Conservation (phyloP, 2,888 invertebrate species). For the Dyspetes luteomarginatus region DNA sequence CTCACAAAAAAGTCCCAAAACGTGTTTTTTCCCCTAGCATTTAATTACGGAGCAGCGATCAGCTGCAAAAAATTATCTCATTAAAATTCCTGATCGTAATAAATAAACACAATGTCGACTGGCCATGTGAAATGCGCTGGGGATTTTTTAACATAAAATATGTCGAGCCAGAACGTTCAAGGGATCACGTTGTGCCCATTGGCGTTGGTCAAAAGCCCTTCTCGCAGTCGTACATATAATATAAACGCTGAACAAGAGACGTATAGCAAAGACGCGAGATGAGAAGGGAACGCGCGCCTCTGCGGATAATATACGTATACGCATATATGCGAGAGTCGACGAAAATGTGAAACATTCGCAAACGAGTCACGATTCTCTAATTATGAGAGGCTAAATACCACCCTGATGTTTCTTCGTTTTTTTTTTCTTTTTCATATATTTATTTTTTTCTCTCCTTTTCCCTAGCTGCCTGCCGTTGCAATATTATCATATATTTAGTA, state of each 20-base stretch:
- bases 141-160: neutral
- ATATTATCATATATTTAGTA: conserved; percentile 84
- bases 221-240: conserved; percentile 34
- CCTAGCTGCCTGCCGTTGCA: conserved; percentile 75
- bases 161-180: neutral
- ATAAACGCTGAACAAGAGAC: conserved; percentile 38
- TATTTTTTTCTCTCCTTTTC: conserved; percentile 15
- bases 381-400: conserved; percentile 83
- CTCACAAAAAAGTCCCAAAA: too few species aligned
- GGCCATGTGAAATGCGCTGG: too few species aligned
- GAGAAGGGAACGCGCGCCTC: conserved; percentile 51
- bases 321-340: conserved; percentile 66
- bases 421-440: conserved; percentile 25
- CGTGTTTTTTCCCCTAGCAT: too few species aligned
- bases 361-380: conserved; percentile 83
- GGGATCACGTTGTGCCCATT: conserved; percentile 53
- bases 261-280: conserved; percentile 55
- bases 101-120: too few species aligned
- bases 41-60: too few species aligned
- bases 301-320: conserved; percentile 38
- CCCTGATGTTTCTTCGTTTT: conserved; percentile 79
- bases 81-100: too few species aligned
- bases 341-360: conserved; percentile 80
- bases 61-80: too few species aligned
- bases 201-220: conserved; percentile 35